Evolutionary conservation across 2,888 invertebrate species (phyloP), one percentile per base, ranked within the genome.

Genomic region (Exephanes ischioxanthus): DNA sequence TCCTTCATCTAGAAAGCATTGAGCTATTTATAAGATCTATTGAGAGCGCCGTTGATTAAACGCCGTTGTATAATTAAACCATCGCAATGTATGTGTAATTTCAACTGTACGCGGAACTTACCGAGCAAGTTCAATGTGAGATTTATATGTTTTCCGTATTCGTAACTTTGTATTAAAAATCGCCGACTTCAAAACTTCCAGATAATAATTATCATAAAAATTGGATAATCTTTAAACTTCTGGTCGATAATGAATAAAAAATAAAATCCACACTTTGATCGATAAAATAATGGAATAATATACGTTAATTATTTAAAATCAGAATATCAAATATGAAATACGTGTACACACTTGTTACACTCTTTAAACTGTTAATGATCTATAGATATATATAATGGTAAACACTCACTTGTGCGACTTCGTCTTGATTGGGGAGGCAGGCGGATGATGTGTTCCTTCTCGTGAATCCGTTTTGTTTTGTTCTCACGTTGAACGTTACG

Each of bases 381-480:
- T 9, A 22, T 55, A 3, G 6, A 11, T 22, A 9, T 51, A 26
- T 11, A n/a, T 1, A 19, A 45, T 78, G 14, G 3, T 78, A n/a
- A 48, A 16, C 30, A 79, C 78, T 79, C 45, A 70, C 78, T 48
- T 48, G 48, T 68, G 37, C n/a, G 14, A 33, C 30, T 48, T 33
- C 19, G 14, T 30, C 30, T n/a, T 19, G 45, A 61, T 78, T 58
- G 26, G 26, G 61, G 7, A 30, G 11, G 26, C 2, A n/a, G 0
- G 19, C 26, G 58, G 41, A 61, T 3, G 61, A 26, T 61, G 45
- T 9, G 41, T n/a, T 63, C n/a, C 1, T 19, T 19, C 1, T 22
- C 26, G 3, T 30, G 33, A 30, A 30, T 48, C 63, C 45, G 11
- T 16, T 45, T 48, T 26, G 2, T 70, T 30, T 61, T 48, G 19